phyloP scores from a whole-genome alignment of 2,888 invertebrate species.

The Eilema sororculum region DNA sequence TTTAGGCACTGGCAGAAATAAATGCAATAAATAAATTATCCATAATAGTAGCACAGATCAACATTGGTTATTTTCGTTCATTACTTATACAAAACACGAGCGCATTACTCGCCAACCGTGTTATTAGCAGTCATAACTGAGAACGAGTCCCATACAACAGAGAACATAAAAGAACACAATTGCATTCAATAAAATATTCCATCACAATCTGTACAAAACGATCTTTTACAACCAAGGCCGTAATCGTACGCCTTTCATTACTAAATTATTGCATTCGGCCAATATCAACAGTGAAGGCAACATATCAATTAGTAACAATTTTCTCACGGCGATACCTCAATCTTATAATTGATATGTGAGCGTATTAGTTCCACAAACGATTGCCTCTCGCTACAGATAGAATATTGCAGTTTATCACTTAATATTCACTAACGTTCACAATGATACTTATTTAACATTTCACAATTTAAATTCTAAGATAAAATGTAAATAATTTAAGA shows the following conservation, averaged over 20 bases:
- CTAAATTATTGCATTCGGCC: conserved; percentile 63
- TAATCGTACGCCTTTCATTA: conserved; percentile 53
- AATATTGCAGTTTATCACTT: conserved; percentile 30
- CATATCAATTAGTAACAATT: conserved; percentile 60
- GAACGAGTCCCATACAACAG: conserved; percentile 58
- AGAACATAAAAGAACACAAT: conserved; percentile 57
- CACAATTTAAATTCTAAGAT: conserved; percentile 60
- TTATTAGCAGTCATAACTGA: conserved; percentile 65
- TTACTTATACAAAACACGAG: conserved; percentile 55
- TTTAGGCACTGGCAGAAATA: conserved; percentile 35
- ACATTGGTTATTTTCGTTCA: conserved; percentile 54
- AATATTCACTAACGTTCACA: conserved; percentile 28
- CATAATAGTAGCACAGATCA: conserved; percentile 29
- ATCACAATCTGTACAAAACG: conserved; percentile 48
- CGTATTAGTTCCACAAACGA: conserved; percentile 52
- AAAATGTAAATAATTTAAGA: conserved; percentile 61
- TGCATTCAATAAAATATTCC: conserved; percentile 58
- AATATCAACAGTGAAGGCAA: conserved; percentile 63
- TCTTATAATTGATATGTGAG: conserved; percentile 68
- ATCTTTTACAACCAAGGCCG: conserved; percentile 52
- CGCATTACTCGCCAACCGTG: conserved; percentile 53
- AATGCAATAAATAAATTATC: conserved; percentile 40
- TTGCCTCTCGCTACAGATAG: conserved; percentile 33
- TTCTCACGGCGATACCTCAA: conserved; percentile 56
- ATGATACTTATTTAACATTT: conserved; percentile 54